These are phyloP conservation scores for Pungitius pungitius DNA, from an alignment of 2,113 vertebrate species.

Conservation along the genomic window DNA sequence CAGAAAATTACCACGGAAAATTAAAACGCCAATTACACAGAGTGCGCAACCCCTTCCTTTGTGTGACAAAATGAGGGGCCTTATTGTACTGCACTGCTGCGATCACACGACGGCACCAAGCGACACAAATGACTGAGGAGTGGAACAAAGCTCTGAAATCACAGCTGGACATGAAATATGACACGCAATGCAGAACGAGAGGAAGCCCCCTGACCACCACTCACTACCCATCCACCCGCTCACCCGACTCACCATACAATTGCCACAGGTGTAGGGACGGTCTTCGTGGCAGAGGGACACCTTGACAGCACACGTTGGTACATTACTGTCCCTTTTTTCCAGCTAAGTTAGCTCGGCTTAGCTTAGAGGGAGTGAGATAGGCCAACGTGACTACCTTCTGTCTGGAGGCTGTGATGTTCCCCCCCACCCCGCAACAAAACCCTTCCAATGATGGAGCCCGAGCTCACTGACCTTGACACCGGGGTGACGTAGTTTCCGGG, in stretches of 20 bases:
- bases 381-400: not conserved
- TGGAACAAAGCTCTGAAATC: constrained; percentile 1
- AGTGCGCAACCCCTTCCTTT: not conserved
- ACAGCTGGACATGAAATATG: not conserved
- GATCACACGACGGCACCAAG: not conserved
- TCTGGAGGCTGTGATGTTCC: not conserved
- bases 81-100: not conserved
- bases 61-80: constrained; percentile 14
- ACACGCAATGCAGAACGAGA: not conserved
- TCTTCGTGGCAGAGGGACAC: not conserved
- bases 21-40: constrained; percentile 31
- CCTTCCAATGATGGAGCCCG: not conserved
- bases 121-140: not conserved
- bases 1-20: constrained; percentile 25
- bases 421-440: not conserved
- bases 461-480: constrained; percentile 89
- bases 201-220: not conserved
- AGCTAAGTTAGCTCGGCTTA: not conserved
- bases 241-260: not conserved
- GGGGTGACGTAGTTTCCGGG: constrained; percentile 98
- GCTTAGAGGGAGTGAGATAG: not conserved
- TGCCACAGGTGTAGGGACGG: not conserved
- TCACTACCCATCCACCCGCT: not conserved
- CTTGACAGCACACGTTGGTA: not conserved
- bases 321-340: not conserved